Evolutionary conservation across 2,113 vertebrate genomes (phyloP), one percentile per base, ranked within the genome.

Genomic region (Gambusia affinis): DNA sequence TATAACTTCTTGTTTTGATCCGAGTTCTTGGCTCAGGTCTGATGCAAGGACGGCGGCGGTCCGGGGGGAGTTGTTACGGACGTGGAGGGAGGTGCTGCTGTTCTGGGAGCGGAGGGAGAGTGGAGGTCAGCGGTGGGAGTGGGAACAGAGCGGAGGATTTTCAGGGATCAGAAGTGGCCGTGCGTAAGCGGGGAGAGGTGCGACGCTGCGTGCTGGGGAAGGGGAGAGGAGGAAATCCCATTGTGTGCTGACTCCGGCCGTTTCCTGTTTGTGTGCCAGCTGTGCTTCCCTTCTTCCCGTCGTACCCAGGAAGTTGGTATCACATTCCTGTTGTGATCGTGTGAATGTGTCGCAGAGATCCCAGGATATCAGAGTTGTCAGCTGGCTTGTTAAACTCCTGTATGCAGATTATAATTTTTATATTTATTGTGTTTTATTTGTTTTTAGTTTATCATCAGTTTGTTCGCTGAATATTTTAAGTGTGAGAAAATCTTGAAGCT

Each of bases 211-310:
- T 24, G 17, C 44, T 22, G 62, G 69, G 84, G 62, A 65, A 76
- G 71, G 71, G 83, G 78, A 51, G 67, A 44, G 54, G 78, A 91
- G 94, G 90, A 93, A 90, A 85, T 88, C 87, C 92, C 89, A 94
- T 95, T 95, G 94, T 95, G 91, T 92, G 84, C 89, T 79, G 84
- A 88, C 84, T 88, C 75, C 79, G 81, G 88, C 85, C 85, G 87
- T 91, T 94, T 95, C 94, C 94, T 95, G 94, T 95, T 95, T 94
- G 92, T 93, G 93, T 95, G 93, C 92, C 94, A 94, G 92, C 87
- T 83, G 87, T 57, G 90, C 92, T 92, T 94, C 92, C 94, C 92
- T 94, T 88, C 90, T 94, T 93, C 88, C 87, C 88, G 85, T 75
- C 89, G 87, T 92, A 90, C 92, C 91, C 92, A 92, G 94, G 91